Evolutionary conservation across 2,888 invertebrate genomes (phyloP), one percentile per base, ranked within the genome.

Genomic region (Leuctra nigra): DNA sequence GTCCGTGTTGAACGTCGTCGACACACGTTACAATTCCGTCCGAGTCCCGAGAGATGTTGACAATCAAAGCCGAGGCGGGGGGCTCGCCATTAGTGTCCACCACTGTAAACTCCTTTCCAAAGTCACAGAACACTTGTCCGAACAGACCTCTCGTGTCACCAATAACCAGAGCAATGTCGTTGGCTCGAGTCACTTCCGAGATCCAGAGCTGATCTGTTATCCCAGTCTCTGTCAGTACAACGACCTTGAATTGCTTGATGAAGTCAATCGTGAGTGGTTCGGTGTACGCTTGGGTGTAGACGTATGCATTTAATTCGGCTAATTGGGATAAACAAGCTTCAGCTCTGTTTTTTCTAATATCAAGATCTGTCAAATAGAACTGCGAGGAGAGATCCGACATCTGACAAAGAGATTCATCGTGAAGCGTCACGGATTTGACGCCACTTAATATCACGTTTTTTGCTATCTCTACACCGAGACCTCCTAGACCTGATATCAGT

Each of bases 361-460:
- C 83, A 24, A 76, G 75, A 70, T 93, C 87, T 22, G 82, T 82
- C 60, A 97, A 73, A 73, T 94, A 99, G 73, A 95, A 99, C 74
- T 95, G 93, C 56, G 94, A 90, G 4, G 92, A 85, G 58, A 96
- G 77, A 75, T 95, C 92, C 38, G 77, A 72, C 62, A 86, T 74
- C 61, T 82, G 79, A 69, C 87, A 87, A 66, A 74, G 72, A 61
- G 78, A 78, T 63, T 84, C 82, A 75, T 97, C 97, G 74, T 96
- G 97, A 65, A 99, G 77, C 57, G 96, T 96, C 64, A 99, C 96
- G 54, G 95, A 93, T 73, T 96, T 95, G 56, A 99, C 97, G 65
- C 99, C 99, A 67, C 92, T 93, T 64, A 99, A 84, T 67, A 98
- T 94, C 65, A 99, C 90, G 76, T 99, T 99, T 77, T 99, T 99